Conservation (phyloP, 2,888 invertebrate genomes). For the Drosophila robusta region DNA sequence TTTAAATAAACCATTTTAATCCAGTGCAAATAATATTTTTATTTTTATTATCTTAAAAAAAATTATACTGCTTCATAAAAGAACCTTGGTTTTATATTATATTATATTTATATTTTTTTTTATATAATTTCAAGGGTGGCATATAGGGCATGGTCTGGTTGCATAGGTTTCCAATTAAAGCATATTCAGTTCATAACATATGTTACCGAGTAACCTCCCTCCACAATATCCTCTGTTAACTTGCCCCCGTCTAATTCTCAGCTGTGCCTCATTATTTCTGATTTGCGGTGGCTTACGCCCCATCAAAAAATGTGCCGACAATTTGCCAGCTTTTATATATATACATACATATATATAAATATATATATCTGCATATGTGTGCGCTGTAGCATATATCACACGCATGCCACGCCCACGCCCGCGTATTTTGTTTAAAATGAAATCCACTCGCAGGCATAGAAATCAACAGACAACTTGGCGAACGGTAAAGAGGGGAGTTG, state of each 20-base stretch:
- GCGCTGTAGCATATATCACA: conserved; percentile 36
- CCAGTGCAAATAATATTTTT: no score
- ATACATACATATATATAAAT: not conserved
- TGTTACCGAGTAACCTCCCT: not conserved
- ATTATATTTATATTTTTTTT: no score
- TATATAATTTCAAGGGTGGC: no score
- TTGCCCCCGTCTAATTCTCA: conserved; percentile 45
- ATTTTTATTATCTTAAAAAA: no score
- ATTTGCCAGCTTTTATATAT: conserved; percentile 49
- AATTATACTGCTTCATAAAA: no score
- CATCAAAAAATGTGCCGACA: conserved; percentile 35
- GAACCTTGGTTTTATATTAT: no score
- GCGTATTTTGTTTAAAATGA: conserved; percentile 54
- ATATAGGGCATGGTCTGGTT: no score
- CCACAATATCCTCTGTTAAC: not conserved
- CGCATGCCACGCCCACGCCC: conserved; percentile 46
- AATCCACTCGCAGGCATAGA: conserved; percentile 41
- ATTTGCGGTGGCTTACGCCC: conserved; percentile 58
- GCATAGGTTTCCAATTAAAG: no score
- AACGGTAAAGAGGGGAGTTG: not conserved
- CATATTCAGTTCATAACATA: no score
- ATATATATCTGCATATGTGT: not conserved
- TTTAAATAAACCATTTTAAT: no score
- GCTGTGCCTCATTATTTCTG: conserved; percentile 77
- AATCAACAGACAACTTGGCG: conserved; percentile 25